Evolutionary conservation across 2,888 invertebrate genomes (phyloP), one percentile per base, ranked within the genome.

Genomic region (Tenthredo amoena): DNA sequence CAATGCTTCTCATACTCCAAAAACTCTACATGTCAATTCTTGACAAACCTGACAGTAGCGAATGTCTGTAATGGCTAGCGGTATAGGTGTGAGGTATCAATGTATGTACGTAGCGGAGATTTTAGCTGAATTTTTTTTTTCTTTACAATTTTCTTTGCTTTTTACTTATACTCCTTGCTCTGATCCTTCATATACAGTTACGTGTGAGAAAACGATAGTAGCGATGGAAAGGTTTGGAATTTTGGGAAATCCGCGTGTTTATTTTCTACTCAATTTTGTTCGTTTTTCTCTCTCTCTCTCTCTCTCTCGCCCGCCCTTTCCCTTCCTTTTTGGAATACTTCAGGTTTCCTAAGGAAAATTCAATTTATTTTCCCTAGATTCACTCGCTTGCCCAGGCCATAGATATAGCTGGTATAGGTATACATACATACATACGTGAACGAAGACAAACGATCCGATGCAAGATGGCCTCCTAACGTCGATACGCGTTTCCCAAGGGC

Each of bases 371-470:
- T 81, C 21, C 50, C 9, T 40, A 31, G 81, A 81, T 37, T 81
- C 81, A 81, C 81, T 81, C 62, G 58, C 62, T 65, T 43, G 65
- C 62, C 81, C 47, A 26, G 37, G 81, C 37, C 79, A 12, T 77
- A 34, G 50, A 31, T 77, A 47, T 71, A 55, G 55, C 55, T 15
- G 26, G 43, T 21, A 76, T 21, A 76, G 37, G 21, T 31, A 31
- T 55, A 50, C 18, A 77, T 50, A 50, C 18, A 77, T 50, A 77
- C 26, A 26, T 77, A 62, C 37, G 40, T 12, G 71, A 65, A 83
- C 83, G 83, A 83, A 83, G 83, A 83, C 83, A 83, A 83, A 83
- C 83, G 83, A 83, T 68, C 83, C 47, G 65, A 71, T 83, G 65
- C 83, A 83, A 83, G 68, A 83, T 83, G 83, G 83, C 83, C 65